Evolutionary conservation across 2,797 vertebrate genomes (phyloP).

Genomic region (Poecilia gillii): DNA sequence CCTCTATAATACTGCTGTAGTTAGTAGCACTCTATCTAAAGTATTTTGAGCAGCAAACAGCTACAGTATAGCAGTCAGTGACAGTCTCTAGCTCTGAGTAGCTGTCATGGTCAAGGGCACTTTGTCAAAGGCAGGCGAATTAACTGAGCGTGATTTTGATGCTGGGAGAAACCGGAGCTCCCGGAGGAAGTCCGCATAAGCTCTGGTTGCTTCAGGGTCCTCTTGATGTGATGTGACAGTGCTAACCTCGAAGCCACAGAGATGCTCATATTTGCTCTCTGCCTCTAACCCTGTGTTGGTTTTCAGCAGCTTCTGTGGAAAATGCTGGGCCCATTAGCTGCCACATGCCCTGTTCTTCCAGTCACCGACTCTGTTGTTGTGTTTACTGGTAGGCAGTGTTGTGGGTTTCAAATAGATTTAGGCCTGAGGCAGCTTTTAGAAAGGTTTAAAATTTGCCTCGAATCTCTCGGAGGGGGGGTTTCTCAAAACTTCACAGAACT

Average conservation of each 20-base stretch:
- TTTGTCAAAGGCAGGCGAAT: conserved; percentile 5
- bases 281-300: conserved; percentile 4
- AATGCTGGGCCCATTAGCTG: conserved; percentile 10
- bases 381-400: neutral
- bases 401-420: conserved; percentile 18
- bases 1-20: neutral
- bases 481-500: neutral
- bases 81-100: neutral
- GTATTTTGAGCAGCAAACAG: neutral
- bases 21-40: too few relatives aligned
- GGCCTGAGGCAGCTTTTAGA: neutral
- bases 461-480: neutral
- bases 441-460: neutral
- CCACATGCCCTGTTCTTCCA: neutral
- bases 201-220: conserved; percentile 2
- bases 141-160: conserved; percentile 17
- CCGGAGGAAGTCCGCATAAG: conserved; percentile 7
- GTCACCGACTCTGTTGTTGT: conserved; percentile 7
- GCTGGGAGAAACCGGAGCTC: conserved; percentile 5
- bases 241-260: conserved; percentile 17
- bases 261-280: conserved; percentile 3
- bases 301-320: conserved; percentile 2
- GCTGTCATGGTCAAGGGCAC: conserved; percentile 17
- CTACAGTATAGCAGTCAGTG: neutral
- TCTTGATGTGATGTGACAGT: conserved; percentile 20